These are phyloP conservation scores for Sipunculus nudus DNA, from an alignment of 2,888 invertebrate genomes.

Conservation along the genomic window DNA sequence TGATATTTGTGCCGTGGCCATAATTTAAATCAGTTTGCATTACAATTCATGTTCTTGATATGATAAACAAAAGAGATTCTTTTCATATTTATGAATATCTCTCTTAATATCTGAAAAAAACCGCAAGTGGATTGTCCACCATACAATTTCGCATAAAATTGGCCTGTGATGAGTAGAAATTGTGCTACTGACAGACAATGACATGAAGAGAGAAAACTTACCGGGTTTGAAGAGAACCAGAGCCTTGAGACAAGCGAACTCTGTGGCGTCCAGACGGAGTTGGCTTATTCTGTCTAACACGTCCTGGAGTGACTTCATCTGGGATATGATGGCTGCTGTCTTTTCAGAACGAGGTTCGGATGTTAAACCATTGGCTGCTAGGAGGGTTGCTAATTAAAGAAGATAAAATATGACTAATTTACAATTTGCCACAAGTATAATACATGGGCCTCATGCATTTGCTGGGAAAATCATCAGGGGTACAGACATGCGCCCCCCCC, in stretches of 20 bases:
- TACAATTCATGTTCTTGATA: no score
- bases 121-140: no score
- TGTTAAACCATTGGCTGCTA: slow-evolving; percentile 68
- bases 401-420: slow-evolving; percentile 22
- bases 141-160: no score
- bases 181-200: no score
- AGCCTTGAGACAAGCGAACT: slow-evolving; percentile 86
- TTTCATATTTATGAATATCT: no score
- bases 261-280: slow-evolving; percentile 80
- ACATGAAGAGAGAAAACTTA: slow-evolving; percentile 63
- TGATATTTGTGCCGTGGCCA: no score
- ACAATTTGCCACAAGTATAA: neutral
- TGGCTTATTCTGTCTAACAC: slow-evolving; percentile 75
- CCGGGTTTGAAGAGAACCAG: slow-evolving; percentile 84
- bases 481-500: no score
- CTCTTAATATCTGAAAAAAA: no score
- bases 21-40: no score
- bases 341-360: slow-evolving; percentile 64
- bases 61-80: no score
- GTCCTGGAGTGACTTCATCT: slow-evolving; percentile 70
- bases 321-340: slow-evolving; percentile 69
- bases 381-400: slow-evolving; percentile 52
- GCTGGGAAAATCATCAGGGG: no score
- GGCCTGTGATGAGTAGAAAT: no score
- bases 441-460: neutral